Base-by-base conservation (phyloP, 2,888 invertebrate species). In the Dasypogon diadema region DNA sequence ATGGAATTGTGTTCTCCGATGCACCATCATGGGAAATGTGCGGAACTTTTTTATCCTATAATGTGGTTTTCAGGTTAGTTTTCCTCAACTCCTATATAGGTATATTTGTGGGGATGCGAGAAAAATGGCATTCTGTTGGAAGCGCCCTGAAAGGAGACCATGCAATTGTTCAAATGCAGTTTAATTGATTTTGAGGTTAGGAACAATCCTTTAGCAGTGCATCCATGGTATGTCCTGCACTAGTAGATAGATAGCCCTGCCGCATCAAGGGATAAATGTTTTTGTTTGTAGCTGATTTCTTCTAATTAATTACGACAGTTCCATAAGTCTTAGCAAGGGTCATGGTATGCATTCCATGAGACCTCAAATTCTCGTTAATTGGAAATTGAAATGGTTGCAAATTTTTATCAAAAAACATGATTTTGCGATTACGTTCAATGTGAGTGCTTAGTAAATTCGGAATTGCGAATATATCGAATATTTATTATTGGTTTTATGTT, bases 101-200 rank as follows among this genome's bases (percentile, higher is more conserved):
- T 48, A 8, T 65, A 8, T 54, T 16, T 26, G 54, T 34, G 24
- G 21, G 6, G 18, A 51, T 70, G 70, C 54, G 70, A 16, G 16
- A 34, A 51, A 30, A 37, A 54, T 70, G 51, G 34, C 48, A 22
- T 48, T 54, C 14, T 34, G 30, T 16, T 24, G 16, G 54, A 26
- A 12, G 16, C 5, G 14, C 18, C 18, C 2, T 12, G 42, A 12
- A n/a, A 12, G 54, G 30, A 26, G 54, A 51, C 70, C 70, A 54
- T 54, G 18, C 70, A 70, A 70, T 70, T 70, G 70, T 46, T 54
- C 70, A 54, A 30, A 54, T 70, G 54, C 70, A 54, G 34, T 70
- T 70, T 70, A 70, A 70, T 70, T 54, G 70, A 70, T 70, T 70
- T 70, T 51, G 8, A 16, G 54, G 30, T 54, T 30, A 18, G 54